Evolutionary conservation across 2,888 invertebrate genomes (phyloP), one percentile per base, ranked within the genome.

Genomic region (Balanococcus diminutus): DNA sequence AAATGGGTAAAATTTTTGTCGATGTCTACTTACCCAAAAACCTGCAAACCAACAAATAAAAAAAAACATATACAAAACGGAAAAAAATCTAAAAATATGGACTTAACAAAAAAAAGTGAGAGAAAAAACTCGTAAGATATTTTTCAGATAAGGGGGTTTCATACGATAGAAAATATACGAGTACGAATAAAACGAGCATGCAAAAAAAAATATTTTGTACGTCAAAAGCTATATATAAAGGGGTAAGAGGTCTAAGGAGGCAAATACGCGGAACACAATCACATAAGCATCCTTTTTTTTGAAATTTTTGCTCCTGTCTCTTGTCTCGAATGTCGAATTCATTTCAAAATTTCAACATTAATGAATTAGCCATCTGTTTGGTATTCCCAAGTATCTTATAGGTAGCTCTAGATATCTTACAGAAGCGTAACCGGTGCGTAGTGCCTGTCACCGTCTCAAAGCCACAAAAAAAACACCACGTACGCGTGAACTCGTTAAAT

Each of bases 11-110:
- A 56, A 83, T 86, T 86, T 87, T 86, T 87, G 79, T 86, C 42
- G 82, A 84, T 87, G 88, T 88, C 87, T 87, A 87, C 87, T 86
- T 86, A 86, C 87, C 85, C 85, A 87, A 87, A 86, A 87, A 87
- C 87, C 86, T 84, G 67, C 86, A 86, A 90, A 91, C 91, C 90
- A 88, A 91, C 91, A 90, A 91, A 87, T 88, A 90, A 89, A 86
- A 86, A 79, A 86, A 86, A 31, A 86, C 51, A 61, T 86, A 39
- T 86, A 86, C 61, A 61, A 86, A 90, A 90, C 6, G 89, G 88
- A 22, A 89, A 87, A 82, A 81, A 79, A 84, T 56, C 90, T 90
- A 90, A 90, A 91, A 91, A 91, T 91, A 91, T 91, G 91, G 91
- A 91, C 91, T 91, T 88, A 89, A 88, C 88, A 88, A 89, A 90